Evolutionary conservation across 1,140 invertebrate species (phyloP).

Genomic region (Phymastichus coffea): DNA sequence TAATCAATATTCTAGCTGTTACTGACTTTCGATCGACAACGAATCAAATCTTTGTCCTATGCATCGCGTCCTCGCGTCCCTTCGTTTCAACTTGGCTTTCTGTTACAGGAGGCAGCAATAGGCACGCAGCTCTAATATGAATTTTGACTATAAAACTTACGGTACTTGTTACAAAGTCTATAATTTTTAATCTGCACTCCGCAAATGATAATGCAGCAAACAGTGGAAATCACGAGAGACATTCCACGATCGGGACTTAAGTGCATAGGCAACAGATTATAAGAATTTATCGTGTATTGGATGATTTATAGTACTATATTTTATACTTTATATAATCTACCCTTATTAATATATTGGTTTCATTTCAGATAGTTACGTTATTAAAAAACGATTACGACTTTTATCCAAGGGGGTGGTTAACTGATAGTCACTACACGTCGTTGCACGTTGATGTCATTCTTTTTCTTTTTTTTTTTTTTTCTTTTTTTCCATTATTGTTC

Average conservation of each 20-base stretch:
- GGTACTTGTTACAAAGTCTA: slow-evolving; percentile 50
- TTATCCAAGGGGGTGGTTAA: slow-evolving; percentile 49
- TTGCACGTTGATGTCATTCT: slow-evolving; percentile 55
- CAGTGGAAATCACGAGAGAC: slow-evolving; percentile 52
- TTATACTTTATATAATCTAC: slow-evolving; percentile 54
- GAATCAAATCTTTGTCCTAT: slow-evolving; percentile 42
- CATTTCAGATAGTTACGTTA: slow-evolving; percentile 48
- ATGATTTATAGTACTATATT: slow-evolving; percentile 55
- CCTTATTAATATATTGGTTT: slow-evolving; percentile 50
- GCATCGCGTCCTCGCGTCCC: slow-evolving; percentile 27
- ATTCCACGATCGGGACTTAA: slow-evolving; percentile 58
- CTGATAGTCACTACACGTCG: slow-evolving; percentile 46
- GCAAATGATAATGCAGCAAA: slow-evolving; percentile 41
- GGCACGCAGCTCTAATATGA: slow-evolving; percentile 51
- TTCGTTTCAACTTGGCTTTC: slow-evolving; percentile 2
- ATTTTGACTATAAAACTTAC: slow-evolving; percentile 45
- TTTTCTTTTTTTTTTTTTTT: slow-evolving; percentile 31
- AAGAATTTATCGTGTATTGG: slow-evolving; percentile 40
- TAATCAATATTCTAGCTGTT: slow-evolving; percentile 16
- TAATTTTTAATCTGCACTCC: slow-evolving; percentile 43
- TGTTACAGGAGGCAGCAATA: no score
- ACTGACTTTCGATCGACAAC: slow-evolving; percentile 45
- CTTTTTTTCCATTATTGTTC: slow-evolving; percentile 18
- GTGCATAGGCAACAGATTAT: slow-evolving; percentile 46
- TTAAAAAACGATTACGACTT: slow-evolving; percentile 41